A percentile compares a stretch with the other conserved stretches of the same genome.
phyloP scores from a whole-genome alignment of 2,113 vertebrate genomes.

The Ciconia maguari region DNA sequence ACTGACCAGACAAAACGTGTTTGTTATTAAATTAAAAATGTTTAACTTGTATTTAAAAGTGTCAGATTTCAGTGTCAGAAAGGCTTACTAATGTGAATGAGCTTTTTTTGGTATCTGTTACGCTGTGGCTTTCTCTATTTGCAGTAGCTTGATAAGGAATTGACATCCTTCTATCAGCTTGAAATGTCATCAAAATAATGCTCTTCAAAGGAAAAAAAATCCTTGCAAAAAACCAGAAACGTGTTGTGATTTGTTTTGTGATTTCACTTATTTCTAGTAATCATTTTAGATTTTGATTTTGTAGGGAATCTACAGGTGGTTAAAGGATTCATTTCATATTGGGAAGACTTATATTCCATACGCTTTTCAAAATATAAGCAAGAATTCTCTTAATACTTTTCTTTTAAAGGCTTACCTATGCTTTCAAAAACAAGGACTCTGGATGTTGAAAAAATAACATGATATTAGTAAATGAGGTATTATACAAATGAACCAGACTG shows the following conservation, averaged over 20 bases:
- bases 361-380: not conserved
- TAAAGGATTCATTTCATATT: not conserved
- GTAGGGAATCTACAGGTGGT: not conserved
- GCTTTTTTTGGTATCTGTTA: not conserved
- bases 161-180: not conserved
- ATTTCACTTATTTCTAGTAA: not conserved
- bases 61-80: not conserved
- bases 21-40: not conserved
- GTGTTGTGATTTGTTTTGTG: not conserved
- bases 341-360: not conserved
- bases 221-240: not conserved
- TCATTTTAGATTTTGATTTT: not conserved
- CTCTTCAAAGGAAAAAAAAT: not conserved
- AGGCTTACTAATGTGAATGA: not conserved
- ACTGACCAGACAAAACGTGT: not conserved
- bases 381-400: not conserved
- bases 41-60: not conserved
- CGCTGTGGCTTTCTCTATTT: not conserved
- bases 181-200: not conserved
- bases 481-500: not conserved
- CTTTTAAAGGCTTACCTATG: not conserved
- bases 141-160: not conserved
- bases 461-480: rapidly evolving
- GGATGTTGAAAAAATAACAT: not conserved
- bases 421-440: not conserved